Percentiles rank a stretch among this genome's conserved stretches.
Conservation (phyloP, 2,888 invertebrate species). For the Eupithecia centaureata region DNA sequence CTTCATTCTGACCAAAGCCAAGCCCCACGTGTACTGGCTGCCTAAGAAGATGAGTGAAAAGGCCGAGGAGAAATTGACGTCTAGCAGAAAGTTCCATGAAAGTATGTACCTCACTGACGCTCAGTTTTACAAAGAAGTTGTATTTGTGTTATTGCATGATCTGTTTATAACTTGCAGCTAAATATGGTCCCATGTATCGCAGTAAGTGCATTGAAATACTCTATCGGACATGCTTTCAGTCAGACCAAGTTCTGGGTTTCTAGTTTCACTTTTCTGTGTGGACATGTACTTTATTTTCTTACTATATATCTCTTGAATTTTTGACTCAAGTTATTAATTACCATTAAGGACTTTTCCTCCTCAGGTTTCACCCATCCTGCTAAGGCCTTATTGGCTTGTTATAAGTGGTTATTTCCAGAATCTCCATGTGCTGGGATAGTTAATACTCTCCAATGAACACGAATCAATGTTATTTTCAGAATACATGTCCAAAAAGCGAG, state of each 20-base stretch:
- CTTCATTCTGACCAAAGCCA: conserved; percentile 94
- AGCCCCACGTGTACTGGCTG: conserved; percentile 94
- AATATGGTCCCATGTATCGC: conserved; percentile 66
- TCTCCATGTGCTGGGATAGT: not conserved
- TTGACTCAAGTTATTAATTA: not conserved
- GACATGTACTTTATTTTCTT: not conserved
- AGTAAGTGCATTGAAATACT: conserved; percentile 61
- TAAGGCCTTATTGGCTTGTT: not conserved
- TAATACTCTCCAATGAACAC: not conserved
- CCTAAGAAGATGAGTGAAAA: conserved; percentile 91
- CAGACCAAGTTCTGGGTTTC: not conserved
- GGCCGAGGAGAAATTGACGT: conserved; percentile 86
- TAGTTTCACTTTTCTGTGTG: not conserved
- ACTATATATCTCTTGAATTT: not conserved
- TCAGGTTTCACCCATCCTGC: not conserved
- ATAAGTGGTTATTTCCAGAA: not conserved
- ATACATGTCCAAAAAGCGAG: conserved; percentile 85
- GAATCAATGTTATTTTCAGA: conserved; percentile 64
- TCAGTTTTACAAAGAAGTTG: not conserved
- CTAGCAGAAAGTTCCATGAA: conserved; percentile 86
- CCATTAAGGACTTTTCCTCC: not conserved
- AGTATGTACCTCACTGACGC: conserved; percentile 74
- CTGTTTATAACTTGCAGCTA: conserved; percentile 61
- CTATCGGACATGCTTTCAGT: not conserved
- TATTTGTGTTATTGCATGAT: not conserved